Conservation (phyloP, 2,888 invertebrate species). For the Gerris lacustris region DNA sequence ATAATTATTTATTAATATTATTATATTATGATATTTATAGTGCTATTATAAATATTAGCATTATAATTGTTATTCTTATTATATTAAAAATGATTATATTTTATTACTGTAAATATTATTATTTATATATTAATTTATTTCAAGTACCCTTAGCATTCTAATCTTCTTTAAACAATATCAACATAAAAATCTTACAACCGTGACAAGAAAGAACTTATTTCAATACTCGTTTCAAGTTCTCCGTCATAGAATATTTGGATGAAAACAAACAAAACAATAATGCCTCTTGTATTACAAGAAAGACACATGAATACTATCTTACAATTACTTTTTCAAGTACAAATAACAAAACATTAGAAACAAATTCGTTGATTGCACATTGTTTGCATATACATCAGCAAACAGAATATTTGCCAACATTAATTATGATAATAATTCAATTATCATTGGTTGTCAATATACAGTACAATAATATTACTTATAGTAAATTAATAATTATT, state of each 20-base stretch:
- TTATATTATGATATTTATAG: too few relatives aligned
- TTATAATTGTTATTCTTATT: too few relatives aligned
- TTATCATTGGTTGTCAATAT: too few relatives aligned
- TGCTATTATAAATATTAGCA: too few relatives aligned
- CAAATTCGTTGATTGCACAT: slow-evolving; percentile 29
- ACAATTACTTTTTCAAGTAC: slow-evolving; percentile 21
- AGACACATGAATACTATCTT: slow-evolving; percentile 21
- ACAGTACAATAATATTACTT: too few relatives aligned
- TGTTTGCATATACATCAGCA: neutral
- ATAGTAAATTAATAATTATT: too few relatives aligned
- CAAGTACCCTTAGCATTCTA: too few relatives aligned
- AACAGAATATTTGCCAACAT: too few relatives aligned
- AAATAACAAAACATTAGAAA: slow-evolving; percentile 23
- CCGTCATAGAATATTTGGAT: slow-evolving; percentile 27
- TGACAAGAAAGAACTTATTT: neutral
- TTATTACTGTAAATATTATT: too few relatives aligned
- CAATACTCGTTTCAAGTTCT: slow-evolving; percentile 25
- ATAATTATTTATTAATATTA: neutral
- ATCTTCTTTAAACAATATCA: slow-evolving; percentile 21
- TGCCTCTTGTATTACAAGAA: slow-evolving; percentile 29
- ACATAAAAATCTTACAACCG: slow-evolving; percentile 28
- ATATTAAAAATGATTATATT: too few relatives aligned
- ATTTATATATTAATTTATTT: too few relatives aligned
- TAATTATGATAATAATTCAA: too few relatives aligned
- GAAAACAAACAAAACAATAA: slow-evolving; percentile 26